Conservation (phyloP, 2,888 invertebrate genomes). For the Drosophila aldrichi region DNA sequence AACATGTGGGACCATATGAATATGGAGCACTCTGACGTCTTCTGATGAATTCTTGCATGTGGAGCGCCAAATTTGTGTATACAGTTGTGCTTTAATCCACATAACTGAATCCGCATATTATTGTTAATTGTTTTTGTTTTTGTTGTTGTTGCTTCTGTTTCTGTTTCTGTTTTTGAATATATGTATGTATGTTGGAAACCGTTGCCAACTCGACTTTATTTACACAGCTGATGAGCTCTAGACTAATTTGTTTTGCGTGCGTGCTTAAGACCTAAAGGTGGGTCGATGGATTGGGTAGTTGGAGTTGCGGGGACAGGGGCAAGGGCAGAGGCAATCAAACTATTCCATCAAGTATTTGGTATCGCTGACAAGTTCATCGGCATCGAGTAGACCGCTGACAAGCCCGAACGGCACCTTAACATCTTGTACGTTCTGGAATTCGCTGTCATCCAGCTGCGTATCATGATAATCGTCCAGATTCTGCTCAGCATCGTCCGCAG, state of each 20-base stretch:
- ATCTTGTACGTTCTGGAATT: slow-evolving; percentile 48
- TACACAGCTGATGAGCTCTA: slow-evolving; percentile 52
- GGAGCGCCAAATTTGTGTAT: slow-evolving; percentile 14
- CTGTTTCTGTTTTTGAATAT: not conserved
- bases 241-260: slow-evolving; percentile 40
- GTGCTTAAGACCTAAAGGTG: slow-evolving; percentile 14
- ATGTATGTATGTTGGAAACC: slow-evolving; percentile 34
- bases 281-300: not conserved
- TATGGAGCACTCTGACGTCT: not conserved
- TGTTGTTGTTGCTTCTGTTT: not conserved
- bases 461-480: slow-evolving; percentile 43
- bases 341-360: slow-evolving; percentile 65
- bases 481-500: slow-evolving; percentile 34
- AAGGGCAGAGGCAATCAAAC: not conserved
- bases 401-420: slow-evolving; percentile 54
- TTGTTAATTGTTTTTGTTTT: not conserved
- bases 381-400: slow-evolving; percentile 51
- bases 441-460: slow-evolving; percentile 50
- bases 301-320: not conserved
- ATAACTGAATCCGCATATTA: slow-evolving; percentile 9
- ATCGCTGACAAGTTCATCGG: slow-evolving; percentile 57
- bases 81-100: slow-evolving; percentile 30
- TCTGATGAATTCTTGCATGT: not conserved
- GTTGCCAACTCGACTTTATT: slow-evolving; percentile 54
- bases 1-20: not conserved